phyloP scores from a whole-genome alignment of 2,888 invertebrate genomes.

The Boloria selene region DNA sequence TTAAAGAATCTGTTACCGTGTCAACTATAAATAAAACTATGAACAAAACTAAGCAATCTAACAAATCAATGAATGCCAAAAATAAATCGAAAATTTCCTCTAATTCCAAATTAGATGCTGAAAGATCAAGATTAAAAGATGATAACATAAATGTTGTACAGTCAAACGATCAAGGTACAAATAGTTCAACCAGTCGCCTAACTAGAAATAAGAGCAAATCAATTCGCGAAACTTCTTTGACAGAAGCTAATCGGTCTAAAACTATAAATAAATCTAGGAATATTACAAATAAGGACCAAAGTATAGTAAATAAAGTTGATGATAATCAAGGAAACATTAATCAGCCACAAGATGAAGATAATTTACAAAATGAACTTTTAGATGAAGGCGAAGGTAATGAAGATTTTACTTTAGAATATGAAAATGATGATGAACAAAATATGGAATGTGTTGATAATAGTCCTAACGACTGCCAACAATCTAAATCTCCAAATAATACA shows the following conservation, averaged over 20 bases:
- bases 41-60: constrained; percentile 47
- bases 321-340: not conserved
- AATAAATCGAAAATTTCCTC: constrained; percentile 43
- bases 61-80: constrained; percentile 46
- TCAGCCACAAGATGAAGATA: not conserved
- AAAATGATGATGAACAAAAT: constrained; percentile 34
- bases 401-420: constrained; percentile 39
- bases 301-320: not conserved
- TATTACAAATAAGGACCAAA: not conserved
- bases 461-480: not conserved
- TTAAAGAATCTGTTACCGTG: constrained; percentile 46
- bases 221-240: constrained; percentile 18
- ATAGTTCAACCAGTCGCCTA: constrained; percentile 15
- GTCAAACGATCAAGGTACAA: constrained; percentile 4
- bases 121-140: not conserved
- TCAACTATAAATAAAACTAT: constrained; percentile 7
- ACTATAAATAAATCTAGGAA: constrained; percentile 7
- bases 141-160: not conserved
- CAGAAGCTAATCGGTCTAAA: constrained; percentile 10
- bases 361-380: constrained; percentile 7
- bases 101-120: constrained; percentile 11
- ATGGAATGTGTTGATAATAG: constrained; percentile 14
- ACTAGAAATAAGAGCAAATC: constrained; percentile 28
- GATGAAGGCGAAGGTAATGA: constrained; percentile 33
- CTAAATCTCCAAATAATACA: constrained; percentile 18